These are phyloP conservation scores for Ceyx melanurus DNA, from an alignment of 2,113 vertebrate genomes.

Conservation along the genomic window DNA sequence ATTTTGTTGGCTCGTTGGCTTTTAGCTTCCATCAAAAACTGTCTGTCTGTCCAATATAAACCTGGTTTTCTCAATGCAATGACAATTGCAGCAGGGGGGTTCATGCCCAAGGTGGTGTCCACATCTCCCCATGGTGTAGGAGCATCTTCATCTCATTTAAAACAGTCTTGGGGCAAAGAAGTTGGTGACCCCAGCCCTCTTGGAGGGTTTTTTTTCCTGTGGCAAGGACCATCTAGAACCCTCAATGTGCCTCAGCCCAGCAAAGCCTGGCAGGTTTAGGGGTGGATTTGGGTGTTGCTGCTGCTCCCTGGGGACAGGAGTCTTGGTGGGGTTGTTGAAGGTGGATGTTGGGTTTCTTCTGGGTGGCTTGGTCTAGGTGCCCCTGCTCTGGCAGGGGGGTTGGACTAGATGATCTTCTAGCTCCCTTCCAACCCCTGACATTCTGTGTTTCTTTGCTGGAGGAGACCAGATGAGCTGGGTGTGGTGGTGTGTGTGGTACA, in stretches of 20 bases:
- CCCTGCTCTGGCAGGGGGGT: too few relatives aligned
- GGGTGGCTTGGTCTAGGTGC: too few relatives aligned
- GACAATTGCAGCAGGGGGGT: background rate
- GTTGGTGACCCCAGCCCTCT: background rate
- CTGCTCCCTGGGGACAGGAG: background rate
- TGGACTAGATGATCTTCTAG: too few relatives aligned
- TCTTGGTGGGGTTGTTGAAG: accelerated
- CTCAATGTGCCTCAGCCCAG: background rate
- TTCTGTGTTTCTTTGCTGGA: background rate
- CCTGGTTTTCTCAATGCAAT: background rate
- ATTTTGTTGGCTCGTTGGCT: background rate
- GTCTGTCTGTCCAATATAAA: background rate
- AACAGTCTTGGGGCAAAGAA: background rate
- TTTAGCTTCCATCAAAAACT: background rate
- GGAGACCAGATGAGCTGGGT: background rate
- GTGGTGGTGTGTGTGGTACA: accelerated
- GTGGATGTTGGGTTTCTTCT: background rate
- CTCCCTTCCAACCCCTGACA: too few relatives aligned
- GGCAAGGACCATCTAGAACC: background rate
- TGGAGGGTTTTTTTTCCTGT: background rate
- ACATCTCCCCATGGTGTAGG: background rate
- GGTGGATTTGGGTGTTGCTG: accelerated
- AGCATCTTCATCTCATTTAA: accelerated
- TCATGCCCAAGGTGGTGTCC: background rate
- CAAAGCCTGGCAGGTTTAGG: background rate